Evolutionary conservation across 2,797 vertebrate species (phyloP), one percentile per base, ranked within the genome.

Genomic region (Sebastes steindachneri): DNA sequence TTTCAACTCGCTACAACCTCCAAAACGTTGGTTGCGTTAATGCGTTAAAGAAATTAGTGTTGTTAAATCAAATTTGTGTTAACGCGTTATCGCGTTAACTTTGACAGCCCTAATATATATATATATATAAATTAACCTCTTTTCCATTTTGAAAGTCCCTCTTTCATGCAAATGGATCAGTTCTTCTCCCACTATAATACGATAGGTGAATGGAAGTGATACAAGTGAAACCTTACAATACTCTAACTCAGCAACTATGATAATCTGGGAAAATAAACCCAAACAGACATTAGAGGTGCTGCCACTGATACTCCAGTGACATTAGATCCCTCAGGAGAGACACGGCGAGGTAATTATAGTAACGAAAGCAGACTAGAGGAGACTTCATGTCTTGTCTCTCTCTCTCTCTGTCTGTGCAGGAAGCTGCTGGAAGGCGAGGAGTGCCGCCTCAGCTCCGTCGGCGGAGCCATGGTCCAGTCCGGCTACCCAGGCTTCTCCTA

Each of bases 391-490:
- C 53, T 48, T 74, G n/a, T 15, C 62, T 70, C 37, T 76, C 10
- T 54, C 25, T 37, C 35, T 69, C 28, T 81, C 21, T 70, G 55
- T 77, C 29, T 65, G 8, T 60, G n/a, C 83, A 97, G 97, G 93
- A 97, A 97, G 94, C 89, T 97, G 51, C 95, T 97, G 88, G 97
- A 97, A 68, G 96, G 97, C 0, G 96, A 97, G 53, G 97, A 97
- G 88, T 96, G 96, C 19, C 96, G 97, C 58, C 90, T 97, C 77
- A 96, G 94, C 90, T 89, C 92, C 0, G 90, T 96, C 0, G 88
- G 95, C 0, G 94, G 95, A 1, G 85, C 94, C 57, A 83, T 95
- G 87, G 84, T 96, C 59, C 95, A 96, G 80, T 92, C 96, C 0
- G 90, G 95, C 68, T 97, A 96, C 86, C 86, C 94, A 0, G 84